Base-by-base conservation (phyloP, 2,113 vertebrate genomes). In the Procapra przewalskii region DNA sequence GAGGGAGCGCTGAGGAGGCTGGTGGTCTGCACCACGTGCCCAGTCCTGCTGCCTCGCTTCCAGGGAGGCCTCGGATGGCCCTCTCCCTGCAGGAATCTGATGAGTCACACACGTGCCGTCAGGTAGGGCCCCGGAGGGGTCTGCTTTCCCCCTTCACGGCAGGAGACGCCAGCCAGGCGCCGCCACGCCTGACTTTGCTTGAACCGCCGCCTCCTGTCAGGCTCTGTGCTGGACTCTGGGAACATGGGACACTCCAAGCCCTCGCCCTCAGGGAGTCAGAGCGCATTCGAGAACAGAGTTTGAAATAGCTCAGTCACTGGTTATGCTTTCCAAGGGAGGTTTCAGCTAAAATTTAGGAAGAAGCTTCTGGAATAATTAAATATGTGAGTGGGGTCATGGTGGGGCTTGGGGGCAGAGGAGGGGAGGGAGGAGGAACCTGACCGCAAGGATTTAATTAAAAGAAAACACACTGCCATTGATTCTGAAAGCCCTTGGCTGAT, bases 381-480 rank as follows among this genome's bases (percentile, higher is more conserved):
- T 52, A 45, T 64, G 17, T 36, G 6, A 7, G 75, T 12, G 21
- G 1, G 21, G n/a, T 14, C 5, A 36, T 25, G 19, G 45, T 57
- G 40, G 10, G 67, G 33, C 12, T 7, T 16, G 27, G 40, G 14
- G 40, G 45, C 64, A 33, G 54, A 83, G 27, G 29, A 16, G 48
- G 64, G 10, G 43, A 79, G 55, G 5, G 23, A 80, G 17, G 52
- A 93, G 15, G 55, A 79, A 82, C 6, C n/a, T 93, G 95, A 60
- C 21, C n/a, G 16, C n/a, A 7, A 54, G 33, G 82, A 57, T 91
- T 96, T 94, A 97, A 96, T 96, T 79, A 96, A 94, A 84, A 96
- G n/a, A 80, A 89, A 95, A 96, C 64, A 40, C 62, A 45, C 40
- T 33, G 10, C 36, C 83, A 87, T 97, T 94, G 82, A 87, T 88